These are phyloP conservation scores for Gavialis gangeticus DNA, from an alignment of 2,113 vertebrate species.

Conservation along the genomic window DNA sequence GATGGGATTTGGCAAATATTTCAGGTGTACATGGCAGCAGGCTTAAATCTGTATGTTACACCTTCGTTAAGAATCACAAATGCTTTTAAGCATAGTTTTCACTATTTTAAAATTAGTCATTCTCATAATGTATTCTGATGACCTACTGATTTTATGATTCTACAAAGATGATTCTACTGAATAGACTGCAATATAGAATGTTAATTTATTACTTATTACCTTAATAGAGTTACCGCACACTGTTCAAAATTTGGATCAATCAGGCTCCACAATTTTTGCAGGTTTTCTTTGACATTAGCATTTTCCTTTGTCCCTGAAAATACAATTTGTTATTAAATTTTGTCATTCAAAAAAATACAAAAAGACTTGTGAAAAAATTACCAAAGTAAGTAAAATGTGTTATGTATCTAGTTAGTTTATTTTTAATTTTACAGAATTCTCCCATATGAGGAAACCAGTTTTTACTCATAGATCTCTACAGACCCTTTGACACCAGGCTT, in stretches of 20 bases:
- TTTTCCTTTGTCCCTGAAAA: constrained; percentile 88
- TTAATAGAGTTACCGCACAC: constrained; percentile 82
- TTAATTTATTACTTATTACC: constrained; percentile 79
- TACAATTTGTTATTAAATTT: not conserved
- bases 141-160: not conserved
- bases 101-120: not conserved
- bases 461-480: not conserved
- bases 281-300: constrained; percentile 72
- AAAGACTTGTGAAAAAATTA: not conserved
- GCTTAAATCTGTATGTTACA: not conserved
- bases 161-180: not conserved
- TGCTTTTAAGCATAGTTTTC: not conserved
- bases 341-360: not conserved
- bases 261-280: constrained; percentile 83
- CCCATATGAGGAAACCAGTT: not conserved
- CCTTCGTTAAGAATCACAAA: not conserved
- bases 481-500: not conserved
- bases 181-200: not conserved
- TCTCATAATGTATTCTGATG: not conserved
- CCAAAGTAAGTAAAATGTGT: not conserved
- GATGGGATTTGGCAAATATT: not conserved
- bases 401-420: not conserved
- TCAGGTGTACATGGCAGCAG: not conserved
- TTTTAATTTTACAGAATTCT: not conserved
- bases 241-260: constrained; percentile 84